A percentile compares a stretch with the other conserved stretches of the same genome.
Conservation (phyloP, 23 tunicate genomes). For the Pegea sp. region DNA sequence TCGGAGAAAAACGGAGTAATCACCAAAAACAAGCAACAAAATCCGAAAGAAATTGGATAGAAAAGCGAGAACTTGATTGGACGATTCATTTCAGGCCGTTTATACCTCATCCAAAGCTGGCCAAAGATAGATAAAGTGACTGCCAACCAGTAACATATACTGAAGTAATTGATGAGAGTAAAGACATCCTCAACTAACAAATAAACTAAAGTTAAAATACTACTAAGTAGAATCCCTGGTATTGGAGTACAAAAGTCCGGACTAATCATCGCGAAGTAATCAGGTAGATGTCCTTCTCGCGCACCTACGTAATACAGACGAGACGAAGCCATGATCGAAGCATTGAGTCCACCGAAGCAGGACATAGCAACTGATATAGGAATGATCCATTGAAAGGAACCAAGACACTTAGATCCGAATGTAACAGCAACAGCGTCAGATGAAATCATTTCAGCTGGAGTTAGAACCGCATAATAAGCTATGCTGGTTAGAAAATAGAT, state of each 20-base stretch:
- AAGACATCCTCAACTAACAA: constrained; percentile 47
- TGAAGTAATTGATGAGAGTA: constrained; percentile 47
- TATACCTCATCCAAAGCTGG: constrained; percentile 23
- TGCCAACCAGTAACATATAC: constrained; percentile 66
- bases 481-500: constrained; percentile 32
- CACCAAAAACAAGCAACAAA: constrained; percentile 27
- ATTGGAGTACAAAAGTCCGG: constrained; percentile 28
- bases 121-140: constrained; percentile 55
- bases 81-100: constrained; percentile 31
- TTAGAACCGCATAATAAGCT: constrained; percentile 47
- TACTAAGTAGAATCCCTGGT: constrained; percentile 22
- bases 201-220: constrained; percentile 29
- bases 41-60: constrained; percentile 25
- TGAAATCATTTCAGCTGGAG: constrained; percentile 36
- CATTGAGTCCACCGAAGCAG: constrained; percentile 51
- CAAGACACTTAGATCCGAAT: constrained; percentile 26
- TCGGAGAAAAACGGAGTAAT: constrained; percentile 46
- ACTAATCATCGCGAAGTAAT: constrained; percentile 60
- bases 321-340: constrained; percentile 64
- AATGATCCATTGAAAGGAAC: constrained; percentile 31
- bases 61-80: constrained; percentile 37
- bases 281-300: constrained; percentile 51
- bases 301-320: constrained; percentile 47
- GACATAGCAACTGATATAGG: constrained; percentile 66
- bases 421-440: constrained; percentile 50